phyloP scores from a whole-genome alignment of 2,113 vertebrate species.

The Sitta europaea region DNA sequence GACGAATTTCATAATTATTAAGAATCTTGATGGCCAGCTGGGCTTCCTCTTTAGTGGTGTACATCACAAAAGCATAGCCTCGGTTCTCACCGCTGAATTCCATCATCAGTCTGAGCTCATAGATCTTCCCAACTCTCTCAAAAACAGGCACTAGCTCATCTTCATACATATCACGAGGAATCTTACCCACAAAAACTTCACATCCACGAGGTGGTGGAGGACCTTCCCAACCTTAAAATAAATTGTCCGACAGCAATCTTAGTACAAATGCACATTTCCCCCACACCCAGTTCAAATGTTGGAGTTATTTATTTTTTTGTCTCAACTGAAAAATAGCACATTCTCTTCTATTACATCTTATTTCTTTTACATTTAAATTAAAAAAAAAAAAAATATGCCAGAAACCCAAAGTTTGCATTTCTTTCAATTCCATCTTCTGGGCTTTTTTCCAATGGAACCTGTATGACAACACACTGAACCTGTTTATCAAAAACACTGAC shows the following conservation, averaged over 20 bases:
- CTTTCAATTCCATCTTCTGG: background rate
- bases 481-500: background rate
- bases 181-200: conserved; percentile 97
- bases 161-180: conserved; percentile 94
- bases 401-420: background rate
- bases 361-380: background rate
- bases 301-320: background rate
- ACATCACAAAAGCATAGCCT: conserved; percentile 97
- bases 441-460: background rate
- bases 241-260: background rate
- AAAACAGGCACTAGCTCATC: conserved; percentile 93
- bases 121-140: conserved; percentile 86
- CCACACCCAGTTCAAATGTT: background rate
- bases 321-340: background rate
- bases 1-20: conserved; percentile 90
- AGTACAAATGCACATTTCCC: background rate
- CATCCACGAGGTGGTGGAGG: conserved; percentile 91
- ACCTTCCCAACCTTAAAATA: conserved; percentile 88
- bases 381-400: background rate
- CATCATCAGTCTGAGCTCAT: conserved; percentile 97
- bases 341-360: background rate
- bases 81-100: conserved; percentile 96
- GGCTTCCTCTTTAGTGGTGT: conserved; percentile 87
- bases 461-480: background rate
- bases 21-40: conserved; percentile 87